Base-by-base conservation (phyloP, 2,888 invertebrate species). In the Choristoneura rosaceana region DNA sequence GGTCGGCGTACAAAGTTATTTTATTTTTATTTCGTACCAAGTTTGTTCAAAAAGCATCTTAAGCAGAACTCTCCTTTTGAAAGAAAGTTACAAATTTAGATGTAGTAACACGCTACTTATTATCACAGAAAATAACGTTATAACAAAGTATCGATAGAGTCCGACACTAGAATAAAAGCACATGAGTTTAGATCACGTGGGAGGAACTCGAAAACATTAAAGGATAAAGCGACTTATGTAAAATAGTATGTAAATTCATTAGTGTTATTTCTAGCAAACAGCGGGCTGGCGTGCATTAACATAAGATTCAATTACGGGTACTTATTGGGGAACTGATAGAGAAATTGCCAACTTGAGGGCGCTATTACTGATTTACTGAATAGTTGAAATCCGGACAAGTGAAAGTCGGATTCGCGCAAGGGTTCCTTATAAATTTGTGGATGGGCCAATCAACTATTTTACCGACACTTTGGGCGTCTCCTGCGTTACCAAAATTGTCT, bases 251-350 rank as follows among this genome's bases (percentile, higher is more conserved):
- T 67, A 45, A 67, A 67, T 70, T 45, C n/a, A 60, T 74, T 77
- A 74, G 74, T 74, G 78, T 78, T 76, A 77, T 78, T 79, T 75
- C 75, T 74, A 76, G 76, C 74, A 76, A 77, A 81, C 78, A 75
- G 78, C 76, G 81, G 83, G 83, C 84, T 87, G 80, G 78, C 71
- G 60, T 84, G 82, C 82, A 85, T 89, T 89, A 83, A 77, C 87
- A 86, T 89, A 81, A 83, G 85, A 84, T 85, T 84, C 80, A 83
- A 84, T 87, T 84, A 86, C 79, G 77, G 66, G 75, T 78, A 82
- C 81, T 88, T 85, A 84, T 82, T 80, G 79, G 79, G 80, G 79
- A 85, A 85, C 81, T 82, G 82, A 79, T 83, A 80, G 82, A 81
- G 83, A 82, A 85, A 84, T 12, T 55, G 25, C 25, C 17, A 12